phyloP scores from a whole-genome alignment of 2,888 invertebrate genomes.

The Dasysyrphus tricinctus region DNA sequence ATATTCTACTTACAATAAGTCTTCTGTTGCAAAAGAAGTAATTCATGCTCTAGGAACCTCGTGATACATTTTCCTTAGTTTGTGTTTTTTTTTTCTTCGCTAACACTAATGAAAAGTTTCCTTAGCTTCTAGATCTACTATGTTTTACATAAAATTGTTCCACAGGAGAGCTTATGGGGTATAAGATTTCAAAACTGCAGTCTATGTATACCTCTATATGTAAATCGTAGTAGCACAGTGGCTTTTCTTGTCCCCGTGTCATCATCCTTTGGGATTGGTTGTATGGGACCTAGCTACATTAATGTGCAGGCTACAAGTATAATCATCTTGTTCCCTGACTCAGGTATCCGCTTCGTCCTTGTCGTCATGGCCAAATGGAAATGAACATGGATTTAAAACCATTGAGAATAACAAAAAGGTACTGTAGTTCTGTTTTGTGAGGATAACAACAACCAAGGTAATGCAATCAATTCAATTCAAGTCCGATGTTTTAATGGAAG shows the following conservation, averaged over 20 bases:
- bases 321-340: neutral
- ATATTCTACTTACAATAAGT: neutral
- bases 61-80: constrained; percentile 14
- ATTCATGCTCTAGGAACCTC: constrained; percentile 33
- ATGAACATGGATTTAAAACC: neutral
- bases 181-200: constrained; percentile 57
- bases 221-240: neutral
- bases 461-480: neutral
- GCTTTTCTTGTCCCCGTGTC: neutral
- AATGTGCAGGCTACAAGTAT: neutral
- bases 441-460: neutral
- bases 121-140: neutral
- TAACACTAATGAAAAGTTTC: constrained; percentile 52
- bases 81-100: neutral
- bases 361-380: constrained; percentile 2
- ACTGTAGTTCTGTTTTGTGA: neutral
- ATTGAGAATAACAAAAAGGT: neutral
- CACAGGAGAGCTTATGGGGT: constrained; percentile 11
- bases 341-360: neutral
- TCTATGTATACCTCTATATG: too few species aligned
- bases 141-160: constrained; percentile 43
- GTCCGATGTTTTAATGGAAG: neutral
- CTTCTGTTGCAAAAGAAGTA: constrained; percentile 2
- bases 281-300: neutral
- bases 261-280: constrained; percentile 19